Conservation (phyloP, 2,888 invertebrate species). For the Microplitis manilae region DNA sequence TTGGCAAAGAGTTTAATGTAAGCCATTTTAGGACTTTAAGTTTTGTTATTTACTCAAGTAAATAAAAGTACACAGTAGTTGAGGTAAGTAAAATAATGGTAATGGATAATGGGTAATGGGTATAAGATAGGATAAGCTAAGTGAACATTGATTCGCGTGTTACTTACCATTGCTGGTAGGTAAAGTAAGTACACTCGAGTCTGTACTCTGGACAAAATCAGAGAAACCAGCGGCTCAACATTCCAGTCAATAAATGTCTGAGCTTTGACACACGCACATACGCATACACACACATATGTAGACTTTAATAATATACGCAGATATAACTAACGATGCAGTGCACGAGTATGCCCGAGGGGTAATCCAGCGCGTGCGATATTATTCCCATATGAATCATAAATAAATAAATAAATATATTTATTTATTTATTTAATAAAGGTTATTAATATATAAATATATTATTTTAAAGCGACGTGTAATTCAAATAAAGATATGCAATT, state of each 20-base stretch:
- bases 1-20: slow-evolving; percentile 54
- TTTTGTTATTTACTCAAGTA: background rate
- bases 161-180: background rate
- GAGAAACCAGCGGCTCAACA: slow-evolving; percentile 47
- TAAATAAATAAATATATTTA: background rate
- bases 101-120: background rate
- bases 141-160: background rate
- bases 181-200: slow-evolving; percentile 10
- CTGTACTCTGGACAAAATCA: slow-evolving; percentile 56
- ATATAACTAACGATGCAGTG: slow-evolving; percentile 37
- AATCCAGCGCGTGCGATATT: slow-evolving; percentile 26
- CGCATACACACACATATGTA: background rate
- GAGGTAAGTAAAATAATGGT: background rate
- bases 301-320: background rate
- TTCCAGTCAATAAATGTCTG: slow-evolving; percentile 63
- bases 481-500: too few species aligned
- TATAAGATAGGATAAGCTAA: background rate
- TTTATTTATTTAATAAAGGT: background rate
- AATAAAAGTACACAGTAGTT: background rate
- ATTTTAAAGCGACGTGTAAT: too few species aligned
- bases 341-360: slow-evolving; percentile 7
- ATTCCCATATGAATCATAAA: background rate
- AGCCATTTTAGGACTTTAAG: slow-evolving; percentile 54
- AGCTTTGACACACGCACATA: slow-evolving; percentile 59
- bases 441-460: too few species aligned